These are phyloP conservation scores for Rotaria sp. DNA, from an alignment of 2,888 invertebrate genomes.

Conservation along the genomic window DNA sequence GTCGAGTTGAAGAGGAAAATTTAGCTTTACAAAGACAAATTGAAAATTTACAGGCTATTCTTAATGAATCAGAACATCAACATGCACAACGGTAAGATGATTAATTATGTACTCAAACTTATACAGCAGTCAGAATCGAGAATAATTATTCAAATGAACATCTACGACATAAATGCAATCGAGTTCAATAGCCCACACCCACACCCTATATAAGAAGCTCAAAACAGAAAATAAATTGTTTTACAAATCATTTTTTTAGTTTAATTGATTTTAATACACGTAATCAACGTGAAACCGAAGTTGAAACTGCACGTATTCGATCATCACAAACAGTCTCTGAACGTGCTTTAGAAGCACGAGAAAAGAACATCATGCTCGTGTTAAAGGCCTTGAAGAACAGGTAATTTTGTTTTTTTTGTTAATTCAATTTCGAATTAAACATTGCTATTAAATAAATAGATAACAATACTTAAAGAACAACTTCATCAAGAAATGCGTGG, in stretches of 20 bases:
- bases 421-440: background rate
- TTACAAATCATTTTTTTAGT: no score
- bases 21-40: slow-evolving; percentile 74
- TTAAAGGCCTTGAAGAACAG: slow-evolving; percentile 79
- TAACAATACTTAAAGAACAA: slow-evolving; percentile 70
- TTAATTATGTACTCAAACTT: no score
- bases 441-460: slow-evolving; percentile 56
- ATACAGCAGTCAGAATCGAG: no score
- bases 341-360: slow-evolving; percentile 75
- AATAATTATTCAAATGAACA: no score
- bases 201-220: no score
- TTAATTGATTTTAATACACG: slow-evolving; percentile 55
- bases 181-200: no score
- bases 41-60: slow-evolving; percentile 51
- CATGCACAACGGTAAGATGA: slow-evolving; percentile 59
- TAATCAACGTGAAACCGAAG: slow-evolving; percentile 59
- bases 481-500: slow-evolving; percentile 78
- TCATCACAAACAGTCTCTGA: slow-evolving; percentile 82
- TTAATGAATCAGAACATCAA: slow-evolving; percentile 66
- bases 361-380: slow-evolving; percentile 79
- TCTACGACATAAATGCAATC: no score
- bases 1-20: slow-evolving; percentile 70
- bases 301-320: slow-evolving; percentile 74
- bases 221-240: no score
- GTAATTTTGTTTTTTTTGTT: no score